These are phyloP conservation scores for Sphyrna mokarran DNA, from an alignment of 2,113 vertebrate species.

Conservation along the genomic window DNA sequence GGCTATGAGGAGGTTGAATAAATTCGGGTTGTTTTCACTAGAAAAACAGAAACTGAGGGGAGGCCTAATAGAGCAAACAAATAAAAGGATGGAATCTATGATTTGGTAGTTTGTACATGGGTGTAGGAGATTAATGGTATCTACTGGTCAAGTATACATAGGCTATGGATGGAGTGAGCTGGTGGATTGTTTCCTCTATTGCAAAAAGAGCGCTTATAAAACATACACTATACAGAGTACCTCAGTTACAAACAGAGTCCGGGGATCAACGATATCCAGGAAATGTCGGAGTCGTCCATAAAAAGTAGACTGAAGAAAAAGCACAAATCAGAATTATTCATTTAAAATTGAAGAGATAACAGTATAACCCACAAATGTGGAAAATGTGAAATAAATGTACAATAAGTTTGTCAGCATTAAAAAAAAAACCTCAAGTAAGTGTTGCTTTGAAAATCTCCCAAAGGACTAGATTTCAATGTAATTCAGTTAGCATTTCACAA, in stretches of 20 bases:
- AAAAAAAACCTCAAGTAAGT: neutral
- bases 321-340: neutral
- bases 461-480: neutral
- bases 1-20: too few species aligned
- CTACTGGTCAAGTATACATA: neutral
- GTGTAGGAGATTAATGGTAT: neutral
- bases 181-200: neutral
- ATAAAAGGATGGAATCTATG: neutral
- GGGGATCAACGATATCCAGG: constrained; percentile 85
- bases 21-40: too few species aligned
- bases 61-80: too few species aligned
- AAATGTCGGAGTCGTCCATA: constrained; percentile 81
- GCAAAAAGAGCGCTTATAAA: neutral
- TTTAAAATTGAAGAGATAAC: neutral
- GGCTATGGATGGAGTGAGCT: neutral
- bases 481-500: constrained; percentile 2
- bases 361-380: neutral
- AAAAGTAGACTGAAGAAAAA: constrained; percentile 63
- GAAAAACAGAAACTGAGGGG: too few species aligned
- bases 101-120: neutral
- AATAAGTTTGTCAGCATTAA: neutral
- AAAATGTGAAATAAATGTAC: neutral
- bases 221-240: constrained; percentile 50
- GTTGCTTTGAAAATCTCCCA: neutral
- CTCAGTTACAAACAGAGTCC: constrained; percentile 81